These are phyloP conservation scores for Protula sp. DNA, from an alignment of 2,888 invertebrate genomes.

Conservation along the genomic window DNA sequence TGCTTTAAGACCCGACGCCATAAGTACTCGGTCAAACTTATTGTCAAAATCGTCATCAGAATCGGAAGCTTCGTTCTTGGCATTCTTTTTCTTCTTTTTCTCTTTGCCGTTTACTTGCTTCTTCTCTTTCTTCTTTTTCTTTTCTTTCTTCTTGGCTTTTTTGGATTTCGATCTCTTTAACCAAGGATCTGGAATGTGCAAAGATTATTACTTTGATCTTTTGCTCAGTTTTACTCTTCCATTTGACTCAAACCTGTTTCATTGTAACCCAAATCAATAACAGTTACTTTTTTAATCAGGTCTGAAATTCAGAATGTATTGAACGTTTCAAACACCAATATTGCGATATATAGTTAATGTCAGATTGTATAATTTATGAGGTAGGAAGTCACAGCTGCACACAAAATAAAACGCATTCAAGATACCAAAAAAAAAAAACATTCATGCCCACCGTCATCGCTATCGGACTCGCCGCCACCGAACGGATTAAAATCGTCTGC, in stretches of 20 bases:
- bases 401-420: too few relatives aligned
- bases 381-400: too few relatives aligned
- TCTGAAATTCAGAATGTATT: too few relatives aligned
- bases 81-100: slow-evolving; percentile 9
- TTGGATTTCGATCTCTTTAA: slow-evolving; percentile 55
- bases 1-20: slow-evolving; percentile 30
- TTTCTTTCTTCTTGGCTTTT: slow-evolving; percentile 32
- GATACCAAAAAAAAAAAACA: too few relatives aligned
- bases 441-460: slow-evolving; percentile 52
- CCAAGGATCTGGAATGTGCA: slow-evolving; percentile 68
- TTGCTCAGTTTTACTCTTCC: neutral
- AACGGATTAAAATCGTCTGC: slow-evolving; percentile 74
- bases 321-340: too few relatives aligned
- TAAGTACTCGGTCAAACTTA: slow-evolving; percentile 39
- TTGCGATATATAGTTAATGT: too few relatives aligned
- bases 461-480: slow-evolving; percentile 63
- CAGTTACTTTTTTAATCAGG: too few relatives aligned
- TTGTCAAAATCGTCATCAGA: slow-evolving; percentile 20
- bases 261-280: too few relatives aligned
- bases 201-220: neutral
- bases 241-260: too few relatives aligned
- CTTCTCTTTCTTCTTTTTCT: slow-evolving; percentile 51
- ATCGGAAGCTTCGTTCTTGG: too few relatives aligned
- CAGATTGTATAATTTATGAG: too few relatives aligned
- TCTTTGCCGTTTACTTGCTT: slow-evolving; percentile 58